Evolutionary conservation across 2,888 invertebrate genomes (phyloP).

Genomic region (Caenorhabditis parvicauda): DNA sequence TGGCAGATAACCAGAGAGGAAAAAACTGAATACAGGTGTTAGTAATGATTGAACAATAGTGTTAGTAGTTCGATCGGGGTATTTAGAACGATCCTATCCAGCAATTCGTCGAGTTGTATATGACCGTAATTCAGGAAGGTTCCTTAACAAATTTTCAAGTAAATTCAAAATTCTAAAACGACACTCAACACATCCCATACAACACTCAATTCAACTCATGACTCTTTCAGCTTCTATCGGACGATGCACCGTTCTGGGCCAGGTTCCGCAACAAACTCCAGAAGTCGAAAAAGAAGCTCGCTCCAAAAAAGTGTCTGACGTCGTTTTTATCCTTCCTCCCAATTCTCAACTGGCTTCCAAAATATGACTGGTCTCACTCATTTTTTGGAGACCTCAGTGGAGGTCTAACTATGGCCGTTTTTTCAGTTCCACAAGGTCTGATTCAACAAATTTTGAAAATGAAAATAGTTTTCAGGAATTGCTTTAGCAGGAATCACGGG

Average conservation of each 20-base stretch:
- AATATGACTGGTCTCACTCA: conserved; percentile 54
- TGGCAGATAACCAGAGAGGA: no score
- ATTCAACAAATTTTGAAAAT: not conserved
- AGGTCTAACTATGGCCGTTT: conserved; percentile 60
- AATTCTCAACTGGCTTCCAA: conserved; percentile 45
- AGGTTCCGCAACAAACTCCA: conserved; percentile 23
- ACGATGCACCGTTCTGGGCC: conserved; percentile 27
- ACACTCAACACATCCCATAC: no score
- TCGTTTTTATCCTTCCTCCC: conserved; percentile 32
- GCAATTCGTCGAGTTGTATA: no score
- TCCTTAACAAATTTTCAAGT: no score
- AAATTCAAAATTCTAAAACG: no score
- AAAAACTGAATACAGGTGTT: no score
- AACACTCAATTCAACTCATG: no score
- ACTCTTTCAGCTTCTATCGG: conserved; percentile 27
- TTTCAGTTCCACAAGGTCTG: conserved; percentile 54
- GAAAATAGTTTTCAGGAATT: conserved; percentile 42
- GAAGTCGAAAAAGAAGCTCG: conserved; percentile 13
- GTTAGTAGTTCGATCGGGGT: no score
- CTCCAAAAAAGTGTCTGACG: conserved; percentile 20
- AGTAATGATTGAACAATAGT: no score
- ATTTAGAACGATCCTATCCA: no score
- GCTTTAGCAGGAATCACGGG: conserved; percentile 60
- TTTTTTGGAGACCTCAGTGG: conserved; percentile 59
- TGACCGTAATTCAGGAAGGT: no score